A percentile compares a stretch with the other conserved stretches of the same genome.
These are phyloP conservation scores for Leptobrachium ailaonicum DNA, from an alignment of 2,113 vertebrate species.

Conservation along the genomic window DNA sequence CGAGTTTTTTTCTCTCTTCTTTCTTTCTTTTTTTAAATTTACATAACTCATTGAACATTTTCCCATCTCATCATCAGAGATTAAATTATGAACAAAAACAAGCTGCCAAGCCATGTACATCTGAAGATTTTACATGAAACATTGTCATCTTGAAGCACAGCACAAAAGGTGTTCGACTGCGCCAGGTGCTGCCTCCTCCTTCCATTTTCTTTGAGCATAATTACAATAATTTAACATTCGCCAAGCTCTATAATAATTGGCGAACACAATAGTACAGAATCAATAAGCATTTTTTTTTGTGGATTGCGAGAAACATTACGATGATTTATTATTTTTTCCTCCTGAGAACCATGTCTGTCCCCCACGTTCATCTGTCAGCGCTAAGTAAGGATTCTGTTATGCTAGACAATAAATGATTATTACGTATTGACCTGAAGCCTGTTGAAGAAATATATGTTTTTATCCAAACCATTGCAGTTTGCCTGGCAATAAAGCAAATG, in stretches of 20 bases:
- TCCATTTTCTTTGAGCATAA: constrained; percentile 16
- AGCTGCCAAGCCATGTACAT: not conserved
- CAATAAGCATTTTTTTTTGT: constrained; percentile 24
- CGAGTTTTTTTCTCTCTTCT: not conserved
- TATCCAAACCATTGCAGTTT: constrained; percentile 19
- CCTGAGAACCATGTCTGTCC: not conserved
- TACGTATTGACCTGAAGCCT: not conserved
- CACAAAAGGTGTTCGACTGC: constrained; percentile 25
- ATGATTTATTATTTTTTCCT: not conserved
- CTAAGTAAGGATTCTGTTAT: not conserved
- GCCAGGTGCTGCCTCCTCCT: not conserved
- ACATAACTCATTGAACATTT: not conserved
- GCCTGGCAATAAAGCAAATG: constrained; percentile 13
- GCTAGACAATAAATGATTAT: not conserved
- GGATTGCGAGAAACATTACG: constrained; percentile 1
- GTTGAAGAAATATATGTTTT: constrained; percentile 12
- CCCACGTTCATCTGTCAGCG: not conserved
- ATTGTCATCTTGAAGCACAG: not conserved
- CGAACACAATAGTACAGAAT: constrained; percentile 10
- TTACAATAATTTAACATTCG: constrained; percentile 31
- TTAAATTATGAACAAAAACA: not conserved
- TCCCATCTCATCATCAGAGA: not conserved
- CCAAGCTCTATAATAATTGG: constrained; percentile 13
- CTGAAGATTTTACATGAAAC: not conserved
- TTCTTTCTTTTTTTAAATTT: not conserved